Base-by-base conservation (phyloP, 2,113 vertebrate species). In the Passer montanus region DNA sequence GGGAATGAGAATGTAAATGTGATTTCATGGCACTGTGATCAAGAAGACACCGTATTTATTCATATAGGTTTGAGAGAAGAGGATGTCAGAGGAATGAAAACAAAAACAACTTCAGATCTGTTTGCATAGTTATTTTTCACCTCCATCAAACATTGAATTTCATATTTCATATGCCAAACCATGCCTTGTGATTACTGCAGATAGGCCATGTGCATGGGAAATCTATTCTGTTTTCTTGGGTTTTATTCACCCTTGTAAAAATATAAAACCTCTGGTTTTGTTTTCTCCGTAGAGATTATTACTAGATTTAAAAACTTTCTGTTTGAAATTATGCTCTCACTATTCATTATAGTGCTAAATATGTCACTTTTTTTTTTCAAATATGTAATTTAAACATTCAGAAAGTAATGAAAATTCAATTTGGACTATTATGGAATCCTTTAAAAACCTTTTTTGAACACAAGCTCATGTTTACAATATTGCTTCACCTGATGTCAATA, bases 11-110 rank as follows among this genome's bases (percentile, higher is more conserved):
- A 92, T 64, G 89, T 77, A 93, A 93, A 91, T 86, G 93, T 85
- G 77, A 91, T 91, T 90, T 93, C 96, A 95, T 92, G 81, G 82
- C 84, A 74, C 30, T 68, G 56, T 73, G 64, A 79, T 93, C 76
- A 33, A 69, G 89, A 69, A 89, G 26, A 80, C 80, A 64, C 15
- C 76, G 79, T 79, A 44, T 80, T 87, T 84, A 68, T 63, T 91
- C 55, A 41, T 55, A 19, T 2, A 62, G 72, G 53, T 44, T 87
- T 94, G 58, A 83, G 80, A 85, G 81, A 78, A 79, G 68, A 22
- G 73, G 72, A 70, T 94, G 86, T 87, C 90, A 91, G 56, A 91
- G 33, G 49, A 64, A 93, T 39, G 43, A 46, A 89, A 68, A 66
- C 24, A 84, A 80, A 86, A 93, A 37, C 52, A 66, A 12, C 22